Conservation (phyloP, 2,888 invertebrate species). For the Mactromeris polynyma region DNA sequence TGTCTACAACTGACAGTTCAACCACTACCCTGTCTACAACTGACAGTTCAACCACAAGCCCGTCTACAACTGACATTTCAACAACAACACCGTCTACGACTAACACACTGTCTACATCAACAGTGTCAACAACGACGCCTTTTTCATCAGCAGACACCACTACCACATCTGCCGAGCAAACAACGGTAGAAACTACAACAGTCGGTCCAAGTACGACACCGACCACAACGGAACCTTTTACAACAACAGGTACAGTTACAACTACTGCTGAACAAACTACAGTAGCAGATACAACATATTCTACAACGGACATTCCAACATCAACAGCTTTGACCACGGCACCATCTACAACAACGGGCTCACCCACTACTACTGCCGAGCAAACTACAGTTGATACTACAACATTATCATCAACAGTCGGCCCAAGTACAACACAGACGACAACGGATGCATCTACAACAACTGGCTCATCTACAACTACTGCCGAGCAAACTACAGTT, state of each 20-base stretch:
- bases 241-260: not conserved
- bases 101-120: not conserved
- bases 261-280: not conserved
- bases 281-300: not conserved
- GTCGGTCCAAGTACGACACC: not conserved
- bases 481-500: not conserved
- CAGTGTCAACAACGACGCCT: not conserved
- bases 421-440: not conserved
- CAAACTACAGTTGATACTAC: not conserved
- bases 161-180: not conserved
- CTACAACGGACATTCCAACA: not conserved
- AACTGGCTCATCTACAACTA: not conserved
- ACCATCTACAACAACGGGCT: not conserved
- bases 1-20: not conserved
- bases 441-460: not conserved
- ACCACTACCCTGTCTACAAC: not conserved
- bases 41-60: not conserved
- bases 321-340: not conserved
- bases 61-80: not conserved
- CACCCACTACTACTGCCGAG: not conserved
- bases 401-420: not conserved
- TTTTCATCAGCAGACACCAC: not conserved
- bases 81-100: not conserved
- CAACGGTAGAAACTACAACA: not conserved
- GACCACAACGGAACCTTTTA: too few species aligned